Evolutionary conservation across 2,797 vertebrate species (phyloP), one percentile per base, ranked within the genome.

Genomic region (Sebastes diploproa): DNA sequence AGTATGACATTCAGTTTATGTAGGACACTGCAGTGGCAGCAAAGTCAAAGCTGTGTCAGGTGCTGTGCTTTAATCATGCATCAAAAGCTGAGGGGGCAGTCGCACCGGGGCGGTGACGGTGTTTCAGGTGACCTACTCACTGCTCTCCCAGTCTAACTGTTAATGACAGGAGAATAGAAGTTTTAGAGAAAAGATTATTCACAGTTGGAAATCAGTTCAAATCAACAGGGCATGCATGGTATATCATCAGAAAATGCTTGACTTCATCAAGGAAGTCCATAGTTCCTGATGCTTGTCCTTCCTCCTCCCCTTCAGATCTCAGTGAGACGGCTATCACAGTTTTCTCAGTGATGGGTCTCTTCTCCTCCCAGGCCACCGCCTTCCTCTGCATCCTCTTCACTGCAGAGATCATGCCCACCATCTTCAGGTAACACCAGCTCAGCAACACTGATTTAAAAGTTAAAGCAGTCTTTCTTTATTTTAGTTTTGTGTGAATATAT

Each of bases 291-390:
- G 23, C 32, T 34, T 36, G 9, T 76, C 14, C 61, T 30, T 73
- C 60, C 30, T 56, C 25, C 32, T 20, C 25, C 34, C 30, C 62
- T 78, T 66, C 71, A 97, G 97, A 97, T 95, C 95, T 97, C 79
- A 97, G 96, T 4, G 96, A 97, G 82, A 93, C 93, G 0, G 96
- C 96, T 81, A 94, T 97, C 91, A 96, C 94, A 0, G 93, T 97
- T 14, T 97, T 98, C 91, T 97, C 97, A 1, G 96, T 96, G 73
- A 92, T 98, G 42, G 97, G 97, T 7, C 95, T 98, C 58, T 97
- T 98, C 91, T 96, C 96, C 52, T 97, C 97, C 50, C 96, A 97
- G 85, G 96, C 97, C 16, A 96, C 96, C 0, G 96, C 96, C 12
- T 96, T 95, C 14, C 96, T 98, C 76, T 97, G 96, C 82, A 94